phyloP scores from a whole-genome alignment of 30 jellyfish, hydroid and myxozoan genomes.

The Haliclystus octoradiatus region DNA sequence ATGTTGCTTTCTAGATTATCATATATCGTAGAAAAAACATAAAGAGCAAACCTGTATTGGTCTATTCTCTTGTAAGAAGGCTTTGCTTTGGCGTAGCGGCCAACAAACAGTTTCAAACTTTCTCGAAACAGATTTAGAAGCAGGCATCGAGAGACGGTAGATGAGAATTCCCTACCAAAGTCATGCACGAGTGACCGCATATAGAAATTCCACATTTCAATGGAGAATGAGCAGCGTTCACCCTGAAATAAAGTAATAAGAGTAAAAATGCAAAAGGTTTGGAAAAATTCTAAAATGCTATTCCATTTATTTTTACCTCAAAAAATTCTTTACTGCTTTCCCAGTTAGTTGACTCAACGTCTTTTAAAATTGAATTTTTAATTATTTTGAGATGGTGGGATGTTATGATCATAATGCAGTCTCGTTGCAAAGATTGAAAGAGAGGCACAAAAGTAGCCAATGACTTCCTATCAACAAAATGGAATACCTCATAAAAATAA shows the following conservation, averaged over 20 bases:
- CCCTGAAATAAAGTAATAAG: conserved; percentile 44
- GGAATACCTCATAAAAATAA: no score
- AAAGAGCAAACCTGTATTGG: conserved; percentile 74
- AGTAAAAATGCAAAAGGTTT: no score
- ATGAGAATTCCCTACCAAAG: conserved; percentile 26
- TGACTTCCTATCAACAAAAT: conserved; percentile 15
- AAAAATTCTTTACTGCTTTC: conserved; percentile 31
- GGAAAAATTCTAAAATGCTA: no score
- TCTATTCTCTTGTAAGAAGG: conserved; percentile 61
- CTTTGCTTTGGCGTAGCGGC: conserved; percentile 44
- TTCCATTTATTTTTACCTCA: conserved; percentile 51
- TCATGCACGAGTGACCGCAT: conserved; percentile 47
- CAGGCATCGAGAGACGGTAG: conserved; percentile 17
- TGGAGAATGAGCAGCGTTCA: conserved; percentile 68
- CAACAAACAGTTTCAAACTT: conserved; percentile 31
- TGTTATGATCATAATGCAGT: conserved; percentile 16
- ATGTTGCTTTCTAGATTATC: no score
- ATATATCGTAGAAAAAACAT: no score
- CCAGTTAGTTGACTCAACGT: conserved; percentile 63
- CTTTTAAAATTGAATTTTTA: conserved; percentile 32
- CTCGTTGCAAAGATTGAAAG: conserved; percentile 10
- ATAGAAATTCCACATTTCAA: conserved; percentile 75
- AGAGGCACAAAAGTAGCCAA: conserved; percentile 9
- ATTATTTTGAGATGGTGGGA: conserved; percentile 32
- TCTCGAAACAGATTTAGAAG: conserved; percentile 21